Conservation (phyloP, 2,888 invertebrate genomes). For the Entomobrya multifasciata region DNA sequence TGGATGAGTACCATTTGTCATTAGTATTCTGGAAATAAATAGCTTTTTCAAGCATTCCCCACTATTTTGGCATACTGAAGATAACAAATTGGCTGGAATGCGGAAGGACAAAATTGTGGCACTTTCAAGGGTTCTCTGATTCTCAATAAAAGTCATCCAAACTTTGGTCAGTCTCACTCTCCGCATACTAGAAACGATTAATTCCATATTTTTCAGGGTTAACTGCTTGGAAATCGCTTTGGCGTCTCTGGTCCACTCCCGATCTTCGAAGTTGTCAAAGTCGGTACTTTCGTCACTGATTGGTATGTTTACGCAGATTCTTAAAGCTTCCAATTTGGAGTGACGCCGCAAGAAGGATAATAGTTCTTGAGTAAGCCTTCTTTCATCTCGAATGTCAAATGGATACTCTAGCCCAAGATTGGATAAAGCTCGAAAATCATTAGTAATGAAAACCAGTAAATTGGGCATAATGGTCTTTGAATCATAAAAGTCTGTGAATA, state of each 20-base stretch:
- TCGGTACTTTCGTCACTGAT: slow-evolving; percentile 31
- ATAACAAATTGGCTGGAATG: slow-evolving; percentile 11
- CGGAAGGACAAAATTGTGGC: slow-evolving; percentile 47
- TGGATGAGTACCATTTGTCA: background rate
- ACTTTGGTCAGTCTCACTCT: slow-evolving; percentile 51
- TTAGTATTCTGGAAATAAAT: slow-evolving; percentile 45
- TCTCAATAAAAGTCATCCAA: slow-evolving; percentile 56
- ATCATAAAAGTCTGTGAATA: slow-evolving; percentile 52
- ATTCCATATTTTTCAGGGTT: slow-evolving; percentile 47
- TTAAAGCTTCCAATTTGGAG: slow-evolving; percentile 11
- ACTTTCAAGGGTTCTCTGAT: slow-evolving; percentile 43
- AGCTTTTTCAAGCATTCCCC: background rate
- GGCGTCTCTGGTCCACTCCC: slow-evolving; percentile 45
- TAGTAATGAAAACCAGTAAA: slow-evolving; percentile 28
- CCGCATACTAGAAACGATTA: slow-evolving; percentile 59
- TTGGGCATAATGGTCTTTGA: slow-evolving; percentile 27
- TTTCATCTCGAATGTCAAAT: slow-evolving; percentile 58
- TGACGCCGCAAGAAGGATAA: slow-evolving; percentile 54
- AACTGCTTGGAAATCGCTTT: slow-evolving; percentile 45
- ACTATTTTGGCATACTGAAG: slow-evolving; percentile 49
- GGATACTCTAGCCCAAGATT: slow-evolving; percentile 60
- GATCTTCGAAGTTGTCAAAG: slow-evolving; percentile 45
- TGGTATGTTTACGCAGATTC: slow-evolving; percentile 57
- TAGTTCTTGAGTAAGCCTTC: background rate
- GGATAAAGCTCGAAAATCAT: slow-evolving; percentile 36